Base-by-base conservation (phyloP, 1,140 invertebrate species). In the Fopius arisanus region DNA sequence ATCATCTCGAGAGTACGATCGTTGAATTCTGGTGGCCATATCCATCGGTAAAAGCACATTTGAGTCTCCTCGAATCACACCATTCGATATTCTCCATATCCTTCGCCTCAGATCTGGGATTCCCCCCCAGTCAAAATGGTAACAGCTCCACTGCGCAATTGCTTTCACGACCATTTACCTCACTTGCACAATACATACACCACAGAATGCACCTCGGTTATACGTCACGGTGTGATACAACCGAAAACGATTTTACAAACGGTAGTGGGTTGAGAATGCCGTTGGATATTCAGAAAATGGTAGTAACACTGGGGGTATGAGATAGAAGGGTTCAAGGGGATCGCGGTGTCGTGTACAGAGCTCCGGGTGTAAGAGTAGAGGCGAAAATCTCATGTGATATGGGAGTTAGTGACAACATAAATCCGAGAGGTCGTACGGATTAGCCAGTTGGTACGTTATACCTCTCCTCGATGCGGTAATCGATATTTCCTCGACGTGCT, bases 341-440 rank as follows among this genome's bases (percentile, higher is more conserved):
- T 48, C 43, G 43, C 26, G 37, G 31, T 26, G 66, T 41, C 21
- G 37, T 67, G 37, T 40, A 67, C 37, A 67, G 31, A 48, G 12
- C 43, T n/a, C 10, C 7, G 21, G 21, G 62, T 5, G 54, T 19
- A 48, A 66, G 59, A 63, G 70, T 14, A 31, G 31, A 28, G 31
- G 59, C 40, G 71, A 73, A 73, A 73, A 67, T 73, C 63, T 67
- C 63, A 40, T 67, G 71, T 67, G 66, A 73, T 66, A 59, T 59
- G 54, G 66, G 66, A 73, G 72, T 73, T 73, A 73, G 72, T 67
- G 66, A 73, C 67, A 73, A 73, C 72, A 68, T 73, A 73, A 73
- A 73, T 73, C 48, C 66, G 43, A 68, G 72, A 68, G 72, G 66
- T 73, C 66, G 72, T 65, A 16, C 23, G 72, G 67, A 73, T 73